These are phyloP conservation scores for Chunga burmeisteri DNA, from an alignment of 2,113 vertebrate species.

Conservation along the genomic window DNA sequence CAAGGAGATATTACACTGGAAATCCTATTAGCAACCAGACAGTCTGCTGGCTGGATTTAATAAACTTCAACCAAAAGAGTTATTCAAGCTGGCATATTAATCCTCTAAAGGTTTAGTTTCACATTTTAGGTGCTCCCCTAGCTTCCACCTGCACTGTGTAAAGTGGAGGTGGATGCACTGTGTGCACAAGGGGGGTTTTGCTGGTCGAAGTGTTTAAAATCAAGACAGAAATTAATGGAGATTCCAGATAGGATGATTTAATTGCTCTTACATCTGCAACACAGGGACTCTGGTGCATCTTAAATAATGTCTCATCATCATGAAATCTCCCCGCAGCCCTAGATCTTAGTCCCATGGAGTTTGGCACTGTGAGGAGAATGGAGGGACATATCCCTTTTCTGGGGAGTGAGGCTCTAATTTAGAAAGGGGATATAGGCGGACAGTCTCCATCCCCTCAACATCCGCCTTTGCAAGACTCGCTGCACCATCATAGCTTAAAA, in stretches of 20 bases:
- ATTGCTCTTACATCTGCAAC: not conserved
- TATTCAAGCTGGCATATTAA: slow-evolving; percentile 21
- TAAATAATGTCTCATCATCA: not conserved
- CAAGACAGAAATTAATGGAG: not conserved
- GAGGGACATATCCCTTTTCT: not conserved
- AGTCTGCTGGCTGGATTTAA: slow-evolving; percentile 55
- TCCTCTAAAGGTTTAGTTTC: not conserved
- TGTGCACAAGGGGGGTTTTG: not conserved
- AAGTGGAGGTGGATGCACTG: not conserved
- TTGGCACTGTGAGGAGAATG: not conserved
- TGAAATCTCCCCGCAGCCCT: not conserved
- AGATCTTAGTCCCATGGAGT: not conserved
- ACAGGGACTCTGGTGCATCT: not conserved
- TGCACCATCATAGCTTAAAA: not conserved
- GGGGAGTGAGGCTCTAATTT: not conserved
- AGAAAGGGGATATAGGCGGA: not conserved
- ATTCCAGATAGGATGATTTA: not conserved
- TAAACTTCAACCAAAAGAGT: slow-evolving; percentile 36
- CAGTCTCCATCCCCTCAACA: not conserved
- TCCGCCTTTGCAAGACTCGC: not conserved
- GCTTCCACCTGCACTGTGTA: not conserved
- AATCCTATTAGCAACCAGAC: slow-evolving; percentile 67
- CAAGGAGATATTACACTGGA: slow-evolving; percentile 55
- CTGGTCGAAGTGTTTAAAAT: not conserved
- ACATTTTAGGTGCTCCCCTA: not conserved